A percentile compares a stretch with the other conserved stretches of the same genome.
Conservation (phyloP, 2,113 vertebrate genomes). For the Mustelus asterias region DNA sequence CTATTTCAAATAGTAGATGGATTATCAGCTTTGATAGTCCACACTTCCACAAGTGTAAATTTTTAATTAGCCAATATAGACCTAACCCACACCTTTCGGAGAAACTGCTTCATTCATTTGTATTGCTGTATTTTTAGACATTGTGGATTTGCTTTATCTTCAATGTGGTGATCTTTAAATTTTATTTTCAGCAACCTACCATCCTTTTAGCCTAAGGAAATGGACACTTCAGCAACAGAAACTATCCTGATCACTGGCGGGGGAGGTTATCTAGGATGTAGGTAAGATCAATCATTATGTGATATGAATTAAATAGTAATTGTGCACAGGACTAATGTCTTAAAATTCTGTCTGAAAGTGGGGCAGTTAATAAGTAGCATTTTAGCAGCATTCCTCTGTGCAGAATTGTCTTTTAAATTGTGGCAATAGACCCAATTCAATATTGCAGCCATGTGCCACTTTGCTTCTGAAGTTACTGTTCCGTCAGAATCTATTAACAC, state of each 20-base stretch:
- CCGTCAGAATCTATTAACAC: neutral
- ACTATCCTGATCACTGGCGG: slow-evolving; percentile 77
- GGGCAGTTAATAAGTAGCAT: neutral
- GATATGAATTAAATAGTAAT: neutral
- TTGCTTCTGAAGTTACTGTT: neutral
- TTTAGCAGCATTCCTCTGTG: neutral
- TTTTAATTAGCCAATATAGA: neutral
- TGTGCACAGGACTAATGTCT: neutral
- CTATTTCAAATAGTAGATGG: neutral
- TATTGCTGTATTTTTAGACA: neutral
- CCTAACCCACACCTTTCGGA: neutral
- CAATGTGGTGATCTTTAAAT: neutral
- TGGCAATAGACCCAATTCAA: neutral
- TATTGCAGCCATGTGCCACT: neutral
- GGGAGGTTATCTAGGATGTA: slow-evolving; percentile 82
- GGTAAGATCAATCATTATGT: slow-evolving; percentile 54
- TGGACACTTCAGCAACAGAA: slow-evolving; percentile 40
- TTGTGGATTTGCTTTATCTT: neutral
- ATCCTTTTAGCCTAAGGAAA: neutral
- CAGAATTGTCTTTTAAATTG: neutral
- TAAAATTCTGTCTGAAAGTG: neutral
- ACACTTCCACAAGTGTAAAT: neutral
- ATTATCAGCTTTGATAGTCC: neutral
- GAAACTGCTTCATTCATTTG: neutral
- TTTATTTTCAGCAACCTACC: neutral